Evolutionary conservation across 1,140 invertebrate genomes (phyloP), one percentile per base, ranked within the genome.

Genomic region (Drosophila persimilis): DNA sequence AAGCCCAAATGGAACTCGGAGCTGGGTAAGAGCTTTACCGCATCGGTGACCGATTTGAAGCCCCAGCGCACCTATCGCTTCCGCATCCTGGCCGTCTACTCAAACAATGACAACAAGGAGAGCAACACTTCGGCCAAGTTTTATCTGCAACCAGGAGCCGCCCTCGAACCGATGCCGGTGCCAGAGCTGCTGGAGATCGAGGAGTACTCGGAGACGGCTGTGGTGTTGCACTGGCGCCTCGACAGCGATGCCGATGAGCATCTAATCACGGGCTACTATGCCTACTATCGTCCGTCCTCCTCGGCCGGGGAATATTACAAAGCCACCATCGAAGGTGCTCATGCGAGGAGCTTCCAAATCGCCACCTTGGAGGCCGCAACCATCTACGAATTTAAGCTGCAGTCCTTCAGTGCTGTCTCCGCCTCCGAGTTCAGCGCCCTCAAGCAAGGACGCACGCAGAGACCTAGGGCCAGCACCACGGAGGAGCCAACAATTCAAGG

Each of bases 21-120:
- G 15, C 26, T 22, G 94, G 17, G 96, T 95, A 90, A 92, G 15
- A 91, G 84, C 29, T 91, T 91, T 22, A 91, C 90, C 0, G 77
- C 90, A 0, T 90, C 90, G 0, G 96, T 99, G 1, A 93, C 94
- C 3, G 94, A 95, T 35, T 91, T 99, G 0, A 94, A 94, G 63
- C 93, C 96, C 0, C 94, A 96, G 71, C 94, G 75, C 35, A 84
- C 73, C 17, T 95, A 94, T 85, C 95, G 96, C 85, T 99, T 99
- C 90, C 94, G 98, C 15, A 96, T 99, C 63, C 95, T 97, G 9
- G 97, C 97, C 0, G 97, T 98, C 0, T 99, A 98, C 89, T 95
- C 95, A 0, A 99, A 99, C 89, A 95, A 98, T 77, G 98, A 99
- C 91, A 98, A 98, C 89, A 96, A 96, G 88, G 92, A 95, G 41